phyloP scores from a whole-genome alignment of 2,113 vertebrate species.

The Condylura cristata region DNA sequence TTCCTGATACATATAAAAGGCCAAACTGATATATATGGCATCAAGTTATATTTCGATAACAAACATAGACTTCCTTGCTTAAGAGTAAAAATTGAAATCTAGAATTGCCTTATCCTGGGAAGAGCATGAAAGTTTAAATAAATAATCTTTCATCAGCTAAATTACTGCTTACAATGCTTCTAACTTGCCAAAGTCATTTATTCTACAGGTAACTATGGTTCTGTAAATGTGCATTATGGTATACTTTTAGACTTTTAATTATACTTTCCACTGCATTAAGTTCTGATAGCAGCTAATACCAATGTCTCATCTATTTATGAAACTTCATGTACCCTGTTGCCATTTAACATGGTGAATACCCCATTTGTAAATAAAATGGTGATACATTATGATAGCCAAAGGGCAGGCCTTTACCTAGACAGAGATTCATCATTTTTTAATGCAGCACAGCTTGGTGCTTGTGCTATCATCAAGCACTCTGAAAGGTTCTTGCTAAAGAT shows the following conservation, averaged over 20 bases:
- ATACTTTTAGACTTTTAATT: neutral
- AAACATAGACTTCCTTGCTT: neutral
- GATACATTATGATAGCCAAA: slow-evolving; percentile 86
- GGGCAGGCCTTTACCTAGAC: slow-evolving; percentile 86
- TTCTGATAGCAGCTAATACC: neutral
- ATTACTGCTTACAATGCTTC: neutral
- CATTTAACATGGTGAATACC: slow-evolving; percentile 65
- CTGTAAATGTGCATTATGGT: too few relatives aligned
- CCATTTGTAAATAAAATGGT: slow-evolving; percentile 85
- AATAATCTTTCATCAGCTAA: neutral
- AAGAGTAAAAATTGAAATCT: neutral
- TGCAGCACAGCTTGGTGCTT: slow-evolving; percentile 84
- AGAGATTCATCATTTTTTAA: slow-evolving; percentile 87
- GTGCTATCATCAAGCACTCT: slow-evolving; percentile 82
- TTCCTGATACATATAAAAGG: neutral
- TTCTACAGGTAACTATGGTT: neutral
- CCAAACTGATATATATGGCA: neutral
- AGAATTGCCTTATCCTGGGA: neutral
- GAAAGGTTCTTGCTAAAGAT: slow-evolving; percentile 84
- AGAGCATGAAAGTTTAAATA: neutral
- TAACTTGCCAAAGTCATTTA: slow-evolving; percentile 12
- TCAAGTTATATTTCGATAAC: neutral
- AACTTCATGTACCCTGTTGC: neutral
- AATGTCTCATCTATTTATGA: neutral
- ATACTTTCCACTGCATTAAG: neutral